Base-by-base conservation (phyloP, 2,888 invertebrate species). In the Drosophila pseudotalamancana region DNA sequence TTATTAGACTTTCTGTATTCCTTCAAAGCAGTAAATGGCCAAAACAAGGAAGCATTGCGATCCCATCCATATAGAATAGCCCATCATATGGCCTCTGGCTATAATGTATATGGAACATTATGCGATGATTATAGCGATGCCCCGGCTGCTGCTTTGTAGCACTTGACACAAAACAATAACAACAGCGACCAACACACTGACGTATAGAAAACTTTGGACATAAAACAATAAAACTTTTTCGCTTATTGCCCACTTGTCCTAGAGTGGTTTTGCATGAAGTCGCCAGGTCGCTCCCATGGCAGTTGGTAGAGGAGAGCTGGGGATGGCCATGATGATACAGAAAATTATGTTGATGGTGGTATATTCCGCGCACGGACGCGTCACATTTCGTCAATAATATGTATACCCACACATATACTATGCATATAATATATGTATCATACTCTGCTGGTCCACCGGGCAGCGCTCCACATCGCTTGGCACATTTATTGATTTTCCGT, bases 191-290 rank as follows among this genome's bases (percentile, higher is more conserved):
- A 19, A 46, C 31, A 59, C 32, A 62, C 32, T 53, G 21, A 55
- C 35, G 68, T 40, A 56, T 27, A 57, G 70, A 64, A 72, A 76
- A 86, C 43, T 73, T 67, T 67, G 59, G 71, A 82, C 86, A 83
- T 87, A 76, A 87, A 83, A 83, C 83, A 87, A 86, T 86, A 83
- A 86, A 87, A 83, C 83, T 85, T 86, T 87, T 86, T 78, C 86
- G 86, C 83, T 87, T 87, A 85, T 87, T 88, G 83, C 73, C 83
- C 76, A 86, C 86, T 83, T 83, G 88, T 86, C 88, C 83, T 88
- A 88, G 88, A 83, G 88, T 86, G 79, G 73, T 76, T 83, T 83
- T 86, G 80, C 83, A 87, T 70, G 62, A 78, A 82, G 66, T 85
- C 70, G 53, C 69, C 50, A 55, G 34, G 23, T 59, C 35, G 35